Evolutionary conservation across 1,140 invertebrate species (phyloP), one percentile per base, ranked within the genome.

Genomic region (Leptonema lineaticorne): DNA sequence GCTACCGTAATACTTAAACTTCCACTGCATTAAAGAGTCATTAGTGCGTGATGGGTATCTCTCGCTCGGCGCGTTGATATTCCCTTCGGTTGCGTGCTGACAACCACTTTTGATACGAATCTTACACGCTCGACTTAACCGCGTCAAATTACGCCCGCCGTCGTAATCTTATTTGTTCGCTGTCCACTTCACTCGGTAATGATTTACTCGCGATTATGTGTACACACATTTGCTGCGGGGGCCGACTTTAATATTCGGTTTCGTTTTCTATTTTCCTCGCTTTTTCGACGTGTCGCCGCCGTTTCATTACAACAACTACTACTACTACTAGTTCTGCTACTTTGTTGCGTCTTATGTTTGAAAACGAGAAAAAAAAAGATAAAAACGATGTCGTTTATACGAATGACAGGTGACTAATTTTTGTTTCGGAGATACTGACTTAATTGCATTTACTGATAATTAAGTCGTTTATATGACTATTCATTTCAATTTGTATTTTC

Each of bases 1-100:
- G 63, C 70, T 68, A 62, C 67, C 67, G 57, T 46, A 67, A 62
- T 67, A 63, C 58, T 59, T 66, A 65, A 59, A 37, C 53, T 60
- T 60, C 62, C 63, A 45, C 64, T 18, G 57, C 67, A 71, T 71
- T 71, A 71, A 71, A 71, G 70, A 65, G 66, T 60, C 66, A 67
- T 71, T 71, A 71, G 66, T 65, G 62, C 60, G 50, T 53, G 70
- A 71, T 71, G 66, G 45, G 56, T 63, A 67, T 71, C 64, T 67
- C 58, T 29, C 56, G 56, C 64, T 70, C 27, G 65, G 59, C 59
- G 58, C 63, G 69, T 56, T 29, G 62, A 48, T 68, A 67, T 63
- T 67, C 48, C 37, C 63, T 37, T 18, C 50, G 37, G 50, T 53
- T 53, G 50, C 50, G 50, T 53, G 50, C 50, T 53, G 50, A 59